Evolutionary conservation across 2,113 vertebrate species (phyloP).

Genomic region (Malurus alboscapulatus): DNA sequence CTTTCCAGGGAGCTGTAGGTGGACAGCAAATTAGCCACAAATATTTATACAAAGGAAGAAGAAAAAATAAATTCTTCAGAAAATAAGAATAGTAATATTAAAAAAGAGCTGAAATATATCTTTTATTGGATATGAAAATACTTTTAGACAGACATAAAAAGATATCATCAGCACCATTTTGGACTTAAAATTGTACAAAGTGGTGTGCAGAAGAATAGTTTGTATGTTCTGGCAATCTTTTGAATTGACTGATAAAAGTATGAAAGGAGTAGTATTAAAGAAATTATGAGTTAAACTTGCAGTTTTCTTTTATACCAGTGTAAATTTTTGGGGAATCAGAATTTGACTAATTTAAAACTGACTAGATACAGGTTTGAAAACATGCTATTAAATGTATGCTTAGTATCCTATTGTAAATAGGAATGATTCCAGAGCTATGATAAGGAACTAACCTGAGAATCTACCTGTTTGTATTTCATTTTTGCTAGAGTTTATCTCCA

Average conservation of each 20-base stretch:
- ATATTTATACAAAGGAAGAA: neutral
- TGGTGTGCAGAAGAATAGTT: neutral
- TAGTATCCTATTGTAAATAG: neutral
- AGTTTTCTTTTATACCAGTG: neutral
- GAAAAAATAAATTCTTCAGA: neutral
- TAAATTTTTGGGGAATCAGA: neutral
- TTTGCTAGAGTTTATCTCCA: neutral
- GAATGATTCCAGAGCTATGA: neutral
- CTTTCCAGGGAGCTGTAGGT: neutral
- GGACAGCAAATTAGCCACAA: neutral
- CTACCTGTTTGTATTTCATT: neutral
- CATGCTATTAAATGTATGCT: neutral
- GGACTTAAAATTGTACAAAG: neutral
- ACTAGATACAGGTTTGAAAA: neutral
- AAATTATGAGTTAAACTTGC: neutral
- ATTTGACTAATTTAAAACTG: neutral
- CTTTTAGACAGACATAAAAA: neutral
- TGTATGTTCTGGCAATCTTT: neutral
- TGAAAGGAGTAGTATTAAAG: neutral
- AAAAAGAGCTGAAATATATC: neutral
- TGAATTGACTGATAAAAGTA: neutral
- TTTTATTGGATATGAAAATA: neutral
- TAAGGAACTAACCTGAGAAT: neutral
- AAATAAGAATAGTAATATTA: neutral
- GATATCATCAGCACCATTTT: neutral